Conservation (phyloP, 2,113 vertebrate species). For the Sphaerodactylus townsendi region DNA sequence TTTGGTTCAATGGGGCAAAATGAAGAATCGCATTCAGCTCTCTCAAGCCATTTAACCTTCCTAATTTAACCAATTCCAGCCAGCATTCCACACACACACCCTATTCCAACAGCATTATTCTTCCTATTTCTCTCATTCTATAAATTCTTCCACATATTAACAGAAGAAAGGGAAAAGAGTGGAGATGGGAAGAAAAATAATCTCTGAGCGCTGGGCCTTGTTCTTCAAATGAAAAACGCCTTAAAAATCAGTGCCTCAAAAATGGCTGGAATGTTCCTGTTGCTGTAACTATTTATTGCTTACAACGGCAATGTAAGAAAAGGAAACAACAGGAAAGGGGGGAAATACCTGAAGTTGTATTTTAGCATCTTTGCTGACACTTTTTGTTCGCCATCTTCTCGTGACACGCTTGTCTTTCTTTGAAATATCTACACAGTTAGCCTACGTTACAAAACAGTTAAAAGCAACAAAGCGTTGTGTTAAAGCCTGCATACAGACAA, state of each 20-base stretch:
- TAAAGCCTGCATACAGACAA: constrained; percentile 75
- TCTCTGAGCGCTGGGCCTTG: constrained; percentile 14
- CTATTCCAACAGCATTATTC: neutral
- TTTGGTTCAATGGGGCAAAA: neutral
- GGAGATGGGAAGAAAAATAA: constrained; percentile 16
- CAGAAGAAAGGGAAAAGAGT: neutral
- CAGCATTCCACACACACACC: constrained; percentile 6
- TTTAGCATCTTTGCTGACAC: constrained; percentile 99
- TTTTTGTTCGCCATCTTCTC: constrained; percentile 99
- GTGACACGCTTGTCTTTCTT: constrained; percentile 99
- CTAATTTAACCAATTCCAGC: neutral
- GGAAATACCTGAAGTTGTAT: constrained; percentile 96
- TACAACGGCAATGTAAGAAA: constrained; percentile 30
- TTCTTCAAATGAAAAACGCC: constrained; percentile 22
- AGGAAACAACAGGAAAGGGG: constrained; percentile 44
- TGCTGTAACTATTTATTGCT: constrained; percentile 20
- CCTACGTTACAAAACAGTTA: constrained; percentile 87
- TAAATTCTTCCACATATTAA: constrained; percentile 37
- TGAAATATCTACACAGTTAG: constrained; percentile 99
- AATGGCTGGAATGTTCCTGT: neutral
- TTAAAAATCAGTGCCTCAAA: neutral
- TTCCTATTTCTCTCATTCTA: constrained; percentile 30
- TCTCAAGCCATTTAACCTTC: neutral
- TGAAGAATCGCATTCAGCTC: neutral
- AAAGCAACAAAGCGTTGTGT: constrained; percentile 78